Evolutionary conservation across 1,140 invertebrate species (phyloP).

Genomic region (Drosophila truncata): DNA sequence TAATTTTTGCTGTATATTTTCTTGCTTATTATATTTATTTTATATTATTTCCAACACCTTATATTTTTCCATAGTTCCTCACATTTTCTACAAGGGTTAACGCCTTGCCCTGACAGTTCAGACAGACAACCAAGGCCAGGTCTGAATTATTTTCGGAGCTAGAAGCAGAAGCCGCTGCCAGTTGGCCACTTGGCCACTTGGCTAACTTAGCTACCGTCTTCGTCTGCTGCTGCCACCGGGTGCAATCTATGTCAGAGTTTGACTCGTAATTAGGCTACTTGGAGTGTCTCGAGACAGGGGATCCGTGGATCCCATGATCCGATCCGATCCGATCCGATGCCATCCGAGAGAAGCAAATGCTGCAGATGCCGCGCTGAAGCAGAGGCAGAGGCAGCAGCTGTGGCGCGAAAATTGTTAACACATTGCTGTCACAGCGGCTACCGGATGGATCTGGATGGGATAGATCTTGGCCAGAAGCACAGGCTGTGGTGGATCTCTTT

Average conservation of each 20-base stretch:
- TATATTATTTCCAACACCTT: not conserved
- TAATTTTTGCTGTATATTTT: not conserved
- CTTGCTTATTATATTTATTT: not conserved
- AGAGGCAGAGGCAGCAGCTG: slow-evolving; percentile 46
- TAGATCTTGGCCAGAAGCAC: slow-evolving; percentile 16
- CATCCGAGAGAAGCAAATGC: slow-evolving; percentile 6
- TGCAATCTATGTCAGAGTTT: slow-evolving; percentile 71
- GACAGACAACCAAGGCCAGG: slow-evolving; percentile 37
- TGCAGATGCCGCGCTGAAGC: slow-evolving; percentile 29
- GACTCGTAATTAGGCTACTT: slow-evolving; percentile 80
- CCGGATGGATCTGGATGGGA: slow-evolving; percentile 30
- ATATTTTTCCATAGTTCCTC: not conserved
- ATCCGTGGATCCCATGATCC: slow-evolving; percentile 9
- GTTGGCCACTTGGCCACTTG: slow-evolving; percentile 17
- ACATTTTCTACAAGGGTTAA: slow-evolving; percentile 11
- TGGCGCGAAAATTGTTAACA: slow-evolving; percentile 82
- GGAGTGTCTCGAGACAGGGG: slow-evolving; percentile 44
- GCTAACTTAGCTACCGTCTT: slow-evolving; percentile 45
- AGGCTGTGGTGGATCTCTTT: slow-evolving; percentile 31
- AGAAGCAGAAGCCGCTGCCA: slow-evolving; percentile 28
- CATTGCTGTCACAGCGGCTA: slow-evolving; percentile 74
- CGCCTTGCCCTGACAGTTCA: not conserved
- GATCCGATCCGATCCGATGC: slow-evolving; percentile 18
- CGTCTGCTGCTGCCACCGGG: slow-evolving; percentile 44
- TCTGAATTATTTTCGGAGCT: slow-evolving; percentile 44